These are phyloP conservation scores for Botia kubotai DNA, from an alignment of 2,797 vertebrate genomes.

Conservation along the genomic window DNA sequence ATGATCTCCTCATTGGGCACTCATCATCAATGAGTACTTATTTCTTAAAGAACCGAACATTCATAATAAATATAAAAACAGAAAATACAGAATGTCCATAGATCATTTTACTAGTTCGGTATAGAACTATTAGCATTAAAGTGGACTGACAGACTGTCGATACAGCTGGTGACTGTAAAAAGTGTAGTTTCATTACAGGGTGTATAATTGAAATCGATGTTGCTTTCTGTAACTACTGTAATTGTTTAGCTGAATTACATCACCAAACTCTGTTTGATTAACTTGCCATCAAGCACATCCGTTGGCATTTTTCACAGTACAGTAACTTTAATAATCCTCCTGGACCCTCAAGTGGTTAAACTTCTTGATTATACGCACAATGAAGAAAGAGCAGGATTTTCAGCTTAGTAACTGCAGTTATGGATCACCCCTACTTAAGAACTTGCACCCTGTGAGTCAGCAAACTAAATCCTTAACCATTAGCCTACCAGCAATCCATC, in stretches of 20 bases:
- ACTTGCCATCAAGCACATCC: no score
- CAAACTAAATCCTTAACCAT: conserved; percentile 27
- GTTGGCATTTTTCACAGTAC: not conserved
- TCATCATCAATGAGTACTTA: conserved; percentile 68
- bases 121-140: no score
- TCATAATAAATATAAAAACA: conserved; percentile 45
- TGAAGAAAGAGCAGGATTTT: conserved; percentile 21
- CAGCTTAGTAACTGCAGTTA: conserved; percentile 17
- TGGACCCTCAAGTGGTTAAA: not conserved
- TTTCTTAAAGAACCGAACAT: conserved; percentile 68
- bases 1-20: conserved; percentile 67
- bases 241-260: not conserved
- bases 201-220: not conserved
- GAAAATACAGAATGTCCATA: conserved; percentile 48
- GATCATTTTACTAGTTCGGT: no score
- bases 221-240: not conserved
- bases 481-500: not conserved
- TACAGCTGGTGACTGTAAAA: no score
- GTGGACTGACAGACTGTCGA: not conserved
- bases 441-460: conserved; percentile 21
- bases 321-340: conserved; percentile 6
- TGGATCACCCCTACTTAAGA: conserved; percentile 16
- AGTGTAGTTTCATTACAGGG: no score
- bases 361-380: not conserved
- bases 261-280: not conserved